Base-by-base conservation (phyloP, 2,797 vertebrate species). In the Thunnus albacares region DNA sequence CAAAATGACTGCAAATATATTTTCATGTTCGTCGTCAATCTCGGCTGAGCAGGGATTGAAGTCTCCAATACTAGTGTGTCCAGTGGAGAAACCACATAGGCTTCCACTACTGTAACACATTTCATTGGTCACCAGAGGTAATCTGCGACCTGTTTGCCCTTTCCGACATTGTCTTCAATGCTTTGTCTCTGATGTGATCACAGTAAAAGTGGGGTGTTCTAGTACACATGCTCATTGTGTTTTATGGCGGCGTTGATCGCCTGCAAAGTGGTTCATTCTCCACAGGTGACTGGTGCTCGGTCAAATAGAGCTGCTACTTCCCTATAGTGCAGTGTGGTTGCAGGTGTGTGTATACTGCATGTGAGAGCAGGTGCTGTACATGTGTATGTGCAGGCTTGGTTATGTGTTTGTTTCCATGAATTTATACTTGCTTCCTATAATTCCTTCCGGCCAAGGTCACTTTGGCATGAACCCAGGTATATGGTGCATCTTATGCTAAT, bases 241-340 rank as follows among this genome's bases (percentile, higher is more conserved):
- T 92, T 91, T 90, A 92, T 81, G 85, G 72, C n/a, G 14, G 33
- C 0, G 30, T 5, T 77, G 77, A 90, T 90, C n/a, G 61, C 84
- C 70, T 87, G 62, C 86, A 92, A 89, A 87, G 86, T 84, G 82
- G 66, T 92, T 92, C 52, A 90, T 93, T 93, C 81, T 87, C 87
- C 71, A 82, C 87, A 89, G 88, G 90, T 93, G 87, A 92, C 84
- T 79, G 77, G 33, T 77, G 84, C 82, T 85, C 52, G 45, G 75
- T 88, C 81, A 90, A 38, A 91, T 35, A 71, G 75, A 80, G 68
- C 61, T 60, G 55, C 18, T 59, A 57, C 62, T 64, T 65, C 14
- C 6, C 35, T 49, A 49, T 11, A 30, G 65, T 17, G 51, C 18
- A 28, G 9, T 3, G 18, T 61, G 38, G 67, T 35, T 70, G 57